Percentiles rank a stretch among this genome's conserved stretches.
These are phyloP conservation scores for Drosophila trapezifrons DNA, from an alignment of 1,140 invertebrate genomes.

Conservation along the genomic window DNA sequence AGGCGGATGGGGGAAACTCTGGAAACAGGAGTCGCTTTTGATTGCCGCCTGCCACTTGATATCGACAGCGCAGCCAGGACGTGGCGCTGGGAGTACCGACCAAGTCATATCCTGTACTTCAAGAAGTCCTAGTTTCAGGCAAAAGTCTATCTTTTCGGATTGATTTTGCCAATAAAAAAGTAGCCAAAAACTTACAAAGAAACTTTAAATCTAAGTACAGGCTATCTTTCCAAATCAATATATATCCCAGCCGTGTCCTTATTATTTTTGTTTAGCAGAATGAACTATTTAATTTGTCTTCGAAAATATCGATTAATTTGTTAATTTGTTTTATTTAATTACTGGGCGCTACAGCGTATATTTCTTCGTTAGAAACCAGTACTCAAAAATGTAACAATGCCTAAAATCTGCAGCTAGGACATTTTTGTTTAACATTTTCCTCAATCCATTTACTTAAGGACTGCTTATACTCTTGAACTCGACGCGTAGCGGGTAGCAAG, in stretches of 20 bases:
- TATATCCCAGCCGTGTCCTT: no score
- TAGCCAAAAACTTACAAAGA: no score
- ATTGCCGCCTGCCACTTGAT: conserved; percentile 67
- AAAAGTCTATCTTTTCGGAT: no score
- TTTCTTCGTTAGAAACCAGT: not conserved
- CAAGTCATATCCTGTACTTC: not conserved
- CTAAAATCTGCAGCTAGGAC: not conserved
- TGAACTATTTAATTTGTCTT: no score
- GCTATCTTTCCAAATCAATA: no score
- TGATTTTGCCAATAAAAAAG: no score
- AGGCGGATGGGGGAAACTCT: not conserved
- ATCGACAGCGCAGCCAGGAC: conserved; percentile 13
- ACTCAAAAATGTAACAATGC: not conserved
- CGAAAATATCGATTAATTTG: not conserved
- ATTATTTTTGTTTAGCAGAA: no score
- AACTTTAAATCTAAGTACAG: no score
- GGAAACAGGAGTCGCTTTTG: conserved; percentile 39
- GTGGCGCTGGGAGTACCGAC: not conserved
- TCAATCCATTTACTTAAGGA: not conserved
- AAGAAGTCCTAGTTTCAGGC: not conserved
- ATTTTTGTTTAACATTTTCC: not conserved
- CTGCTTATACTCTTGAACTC: not conserved
- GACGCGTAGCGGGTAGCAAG: not conserved
- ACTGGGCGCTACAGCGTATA: not conserved
- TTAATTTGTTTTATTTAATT: not conserved